A percentile compares a stretch with the other conserved stretches of the same genome.
Conservation (phyloP, 2,113 vertebrate genomes). For the Anhinga rufa region DNA sequence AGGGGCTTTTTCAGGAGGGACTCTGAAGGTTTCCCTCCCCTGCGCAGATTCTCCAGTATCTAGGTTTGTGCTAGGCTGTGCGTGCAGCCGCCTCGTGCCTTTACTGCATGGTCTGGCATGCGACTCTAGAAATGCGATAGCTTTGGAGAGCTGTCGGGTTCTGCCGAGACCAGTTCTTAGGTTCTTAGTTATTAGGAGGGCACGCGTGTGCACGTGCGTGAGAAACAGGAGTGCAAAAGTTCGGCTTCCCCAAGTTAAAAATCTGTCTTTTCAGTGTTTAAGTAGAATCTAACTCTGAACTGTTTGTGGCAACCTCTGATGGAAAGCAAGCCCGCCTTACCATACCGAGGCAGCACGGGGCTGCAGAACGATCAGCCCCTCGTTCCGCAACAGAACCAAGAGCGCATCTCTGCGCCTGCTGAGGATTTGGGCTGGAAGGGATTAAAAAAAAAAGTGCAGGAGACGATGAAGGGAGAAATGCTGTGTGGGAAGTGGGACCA, state of each 20-base stretch:
- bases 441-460: neutral
- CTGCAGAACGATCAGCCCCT: neutral
- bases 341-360: neutral
- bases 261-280: neutral
- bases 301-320: neutral
- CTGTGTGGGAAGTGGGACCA: neutral
- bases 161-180: neutral
- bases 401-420: neutral
- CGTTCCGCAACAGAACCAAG: fast-evolving
- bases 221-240: neutral
- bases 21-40: neutral
- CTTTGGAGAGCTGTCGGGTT: neutral
- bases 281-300: neutral
- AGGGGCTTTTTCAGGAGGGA: neutral
- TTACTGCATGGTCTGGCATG: neutral
- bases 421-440: neutral
- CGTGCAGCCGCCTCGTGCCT: neutral
- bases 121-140: neutral
- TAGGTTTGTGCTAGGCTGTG: neutral
- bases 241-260: neutral
- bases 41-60: neutral
- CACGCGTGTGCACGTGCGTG: fast-evolving
- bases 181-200: neutral
- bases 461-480: neutral
- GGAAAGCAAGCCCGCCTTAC: neutral